Conservation (phyloP, 2,113 vertebrate species). For the Cisticola juncidis region DNA sequence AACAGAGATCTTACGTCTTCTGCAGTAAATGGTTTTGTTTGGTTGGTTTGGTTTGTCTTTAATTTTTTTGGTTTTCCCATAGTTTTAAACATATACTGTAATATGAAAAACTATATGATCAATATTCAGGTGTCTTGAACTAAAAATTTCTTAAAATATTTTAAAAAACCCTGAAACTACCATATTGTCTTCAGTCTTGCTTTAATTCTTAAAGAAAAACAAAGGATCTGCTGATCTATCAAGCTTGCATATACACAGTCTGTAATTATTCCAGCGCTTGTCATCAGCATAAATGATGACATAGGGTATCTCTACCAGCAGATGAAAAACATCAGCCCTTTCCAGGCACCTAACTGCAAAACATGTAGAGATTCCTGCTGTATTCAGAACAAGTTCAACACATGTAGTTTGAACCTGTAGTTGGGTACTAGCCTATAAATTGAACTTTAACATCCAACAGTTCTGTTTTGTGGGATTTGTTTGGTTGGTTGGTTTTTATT, state of each 20-base stretch:
- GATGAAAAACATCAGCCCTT: neutral
- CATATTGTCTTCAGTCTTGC: neutral
- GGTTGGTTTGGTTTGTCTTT: neutral
- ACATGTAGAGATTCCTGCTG: neutral
- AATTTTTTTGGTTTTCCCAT: neutral
- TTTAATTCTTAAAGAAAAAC: neutral
- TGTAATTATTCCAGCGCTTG: neutral
- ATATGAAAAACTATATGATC: neutral
- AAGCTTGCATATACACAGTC: neutral
- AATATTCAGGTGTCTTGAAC: neutral
- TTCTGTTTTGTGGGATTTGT: neutral
- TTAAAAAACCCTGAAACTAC: rapidly evolving
- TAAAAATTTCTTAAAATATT: neutral
- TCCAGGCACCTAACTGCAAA: neutral
- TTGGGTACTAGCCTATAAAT: neutral
- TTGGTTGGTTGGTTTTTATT: neutral
- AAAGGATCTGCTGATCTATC: neutral
- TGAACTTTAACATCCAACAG: neutral
- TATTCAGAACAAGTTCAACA: neutral
- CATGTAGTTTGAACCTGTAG: neutral
- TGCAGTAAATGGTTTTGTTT: neutral
- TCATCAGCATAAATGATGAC: neutral
- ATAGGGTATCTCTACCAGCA: neutral
- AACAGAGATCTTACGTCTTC: neutral
- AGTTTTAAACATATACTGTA: neutral